Conservation (phyloP, 1,140 invertebrate species). For the Triops cancriformis region DNA sequence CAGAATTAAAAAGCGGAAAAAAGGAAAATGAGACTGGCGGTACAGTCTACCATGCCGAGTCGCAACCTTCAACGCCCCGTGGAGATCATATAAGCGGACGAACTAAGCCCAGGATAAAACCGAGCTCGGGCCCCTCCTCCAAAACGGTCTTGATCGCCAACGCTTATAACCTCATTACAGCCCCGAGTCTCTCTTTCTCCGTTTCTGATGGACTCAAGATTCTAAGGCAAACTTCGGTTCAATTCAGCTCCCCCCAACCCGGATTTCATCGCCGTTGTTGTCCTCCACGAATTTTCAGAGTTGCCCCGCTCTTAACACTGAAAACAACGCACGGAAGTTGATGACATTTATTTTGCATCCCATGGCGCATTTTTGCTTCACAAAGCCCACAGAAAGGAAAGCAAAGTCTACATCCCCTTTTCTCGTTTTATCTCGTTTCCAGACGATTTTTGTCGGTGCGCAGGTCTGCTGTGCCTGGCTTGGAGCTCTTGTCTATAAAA, state of each 20-base stretch:
- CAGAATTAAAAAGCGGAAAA: neutral
- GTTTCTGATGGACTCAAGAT: neutral
- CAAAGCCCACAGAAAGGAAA: neutral
- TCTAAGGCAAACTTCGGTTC: too few relatives aligned
- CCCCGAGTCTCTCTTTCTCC: neutral
- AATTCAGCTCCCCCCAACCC: too few relatives aligned
- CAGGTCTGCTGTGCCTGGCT: neutral
- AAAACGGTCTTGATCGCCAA: neutral
- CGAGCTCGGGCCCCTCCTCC: neutral
- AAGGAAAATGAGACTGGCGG: neutral
- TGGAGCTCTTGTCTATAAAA: neutral
- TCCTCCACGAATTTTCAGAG: too few relatives aligned
- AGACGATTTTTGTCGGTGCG: too few relatives aligned
- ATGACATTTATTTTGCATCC: too few relatives aligned
- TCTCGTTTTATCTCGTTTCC: neutral
- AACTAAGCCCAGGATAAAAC: slow-evolving; percentile 1
- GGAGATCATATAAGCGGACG: neutral
- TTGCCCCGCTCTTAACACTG: too few relatives aligned
- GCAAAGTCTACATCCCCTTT: neutral
- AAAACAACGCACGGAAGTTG: too few relatives aligned
- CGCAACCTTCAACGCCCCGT: neutral
- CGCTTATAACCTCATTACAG: neutral
- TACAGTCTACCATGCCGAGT: neutral
- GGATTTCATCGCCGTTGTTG: too few relatives aligned
- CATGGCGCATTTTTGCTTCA: too few relatives aligned